Conservation (phyloP, 2,888 invertebrate species). For the Tuta absoluta region DNA sequence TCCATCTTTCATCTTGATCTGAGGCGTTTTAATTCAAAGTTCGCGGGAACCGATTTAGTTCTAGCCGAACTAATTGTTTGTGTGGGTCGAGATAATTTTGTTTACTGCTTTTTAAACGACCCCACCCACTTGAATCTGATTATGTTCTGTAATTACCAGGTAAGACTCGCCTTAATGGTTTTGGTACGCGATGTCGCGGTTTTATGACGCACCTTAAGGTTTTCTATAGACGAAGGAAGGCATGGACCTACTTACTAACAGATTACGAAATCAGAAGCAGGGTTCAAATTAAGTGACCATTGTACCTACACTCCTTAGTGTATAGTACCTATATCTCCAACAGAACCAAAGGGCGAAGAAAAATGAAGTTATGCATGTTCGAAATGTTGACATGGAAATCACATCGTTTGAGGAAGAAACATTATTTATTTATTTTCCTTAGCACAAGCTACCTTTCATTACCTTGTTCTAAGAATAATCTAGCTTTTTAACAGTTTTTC, state of each 20-base stretch:
- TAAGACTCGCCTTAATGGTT: constrained; percentile 12
- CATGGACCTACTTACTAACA: background rate
- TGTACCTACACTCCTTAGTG: too few relatives aligned
- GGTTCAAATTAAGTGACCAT: background rate
- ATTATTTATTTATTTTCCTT: too few relatives aligned
- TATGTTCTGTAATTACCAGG: constrained; percentile 53
- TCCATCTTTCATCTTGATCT: too few relatives aligned
- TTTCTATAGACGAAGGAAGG: background rate
- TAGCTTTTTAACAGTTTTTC: too few relatives aligned
- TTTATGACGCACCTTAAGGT: constrained; percentile 8
- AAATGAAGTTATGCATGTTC: too few relatives aligned
- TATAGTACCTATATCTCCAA: too few relatives aligned
- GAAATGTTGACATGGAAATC: too few relatives aligned
- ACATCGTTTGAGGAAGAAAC: too few relatives aligned
- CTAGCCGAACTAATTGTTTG: constrained; percentile 79
- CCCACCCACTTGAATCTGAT: constrained; percentile 71
- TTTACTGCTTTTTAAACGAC: constrained; percentile 79
- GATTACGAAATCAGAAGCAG: background rate
- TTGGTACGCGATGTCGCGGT: constrained; percentile 8
- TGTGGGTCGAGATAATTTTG: constrained; percentile 79
- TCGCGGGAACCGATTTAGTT: constrained; percentile 74
- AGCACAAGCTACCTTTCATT: too few relatives aligned
- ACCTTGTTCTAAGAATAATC: too few relatives aligned
- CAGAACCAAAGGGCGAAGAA: too few relatives aligned
- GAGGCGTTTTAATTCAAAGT: constrained; percentile 29